Evolutionary conservation across 1,140 invertebrate genomes (phyloP).

Genomic region (Brachionus sp.): DNA sequence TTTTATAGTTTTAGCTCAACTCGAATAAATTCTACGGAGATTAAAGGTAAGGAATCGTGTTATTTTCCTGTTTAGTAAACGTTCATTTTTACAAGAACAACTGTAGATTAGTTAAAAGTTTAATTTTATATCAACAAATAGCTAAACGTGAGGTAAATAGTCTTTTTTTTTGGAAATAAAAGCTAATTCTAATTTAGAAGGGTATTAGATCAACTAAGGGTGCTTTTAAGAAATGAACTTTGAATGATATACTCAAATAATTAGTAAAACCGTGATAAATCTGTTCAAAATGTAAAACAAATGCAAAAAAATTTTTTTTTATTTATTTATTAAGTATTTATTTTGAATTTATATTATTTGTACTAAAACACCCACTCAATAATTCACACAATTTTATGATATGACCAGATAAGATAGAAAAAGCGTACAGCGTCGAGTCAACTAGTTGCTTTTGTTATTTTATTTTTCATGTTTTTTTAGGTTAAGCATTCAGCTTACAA

Average conservation of each 20-base stretch:
- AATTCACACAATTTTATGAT: slow-evolving; percentile 29
- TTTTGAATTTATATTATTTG: slow-evolving; percentile 33
- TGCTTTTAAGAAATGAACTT: background rate
- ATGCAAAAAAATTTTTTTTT: background rate
- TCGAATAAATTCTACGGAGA: too few species aligned
- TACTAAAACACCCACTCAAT: slow-evolving; percentile 30
- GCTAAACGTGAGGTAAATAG: background rate
- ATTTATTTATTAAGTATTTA: slow-evolving; percentile 30
- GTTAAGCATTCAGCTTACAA: slow-evolving; percentile 26
- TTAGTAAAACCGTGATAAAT: slow-evolving; percentile 12
- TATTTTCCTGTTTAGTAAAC: background rate
- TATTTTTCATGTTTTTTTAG: background rate
- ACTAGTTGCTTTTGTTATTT: background rate
- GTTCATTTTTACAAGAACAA: too few species aligned
- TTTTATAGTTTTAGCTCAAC: too few species aligned
- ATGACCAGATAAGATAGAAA: background rate
- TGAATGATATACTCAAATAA: background rate
- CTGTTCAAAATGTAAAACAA: background rate
- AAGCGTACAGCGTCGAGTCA: background rate
- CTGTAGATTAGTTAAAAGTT: too few species aligned
- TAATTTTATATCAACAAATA: background rate
- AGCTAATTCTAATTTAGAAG: background rate
- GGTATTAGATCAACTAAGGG: background rate
- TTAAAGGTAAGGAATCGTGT: too few species aligned
- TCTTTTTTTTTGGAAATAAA: background rate